phyloP scores from a whole-genome alignment of 2,797 vertebrate genomes.

The Halcyon leucocephala region DNA sequence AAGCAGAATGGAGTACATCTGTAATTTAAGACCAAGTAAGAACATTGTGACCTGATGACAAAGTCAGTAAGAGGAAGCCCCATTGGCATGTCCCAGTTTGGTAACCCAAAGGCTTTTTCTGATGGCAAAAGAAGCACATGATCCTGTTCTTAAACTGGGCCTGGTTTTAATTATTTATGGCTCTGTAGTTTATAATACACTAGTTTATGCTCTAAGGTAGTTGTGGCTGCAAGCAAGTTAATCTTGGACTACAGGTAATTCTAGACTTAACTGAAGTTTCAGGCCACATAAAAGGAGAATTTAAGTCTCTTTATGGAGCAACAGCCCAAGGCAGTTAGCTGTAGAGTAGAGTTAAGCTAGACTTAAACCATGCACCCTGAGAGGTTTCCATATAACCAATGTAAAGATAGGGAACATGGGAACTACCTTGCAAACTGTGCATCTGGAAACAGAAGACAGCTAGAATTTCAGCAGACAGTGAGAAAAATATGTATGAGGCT shows the following conservation, averaged over 20 bases:
- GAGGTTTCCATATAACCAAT: not conserved
- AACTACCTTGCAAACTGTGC: not conserved
- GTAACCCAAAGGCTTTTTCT: not conserved
- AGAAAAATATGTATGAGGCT: not conserved
- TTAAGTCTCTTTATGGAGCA: conserved; percentile 10
- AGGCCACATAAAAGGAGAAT: conserved; percentile 11
- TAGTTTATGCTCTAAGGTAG: not conserved
- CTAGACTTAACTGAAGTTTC: not conserved
- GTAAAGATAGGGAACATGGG: not conserved
- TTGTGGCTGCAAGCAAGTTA: not conserved
- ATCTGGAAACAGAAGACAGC: not conserved
- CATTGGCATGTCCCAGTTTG: not conserved
- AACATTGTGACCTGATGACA: conserved; percentile 30
- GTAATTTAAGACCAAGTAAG: conserved; percentile 21
- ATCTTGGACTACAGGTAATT: conserved; percentile 26
- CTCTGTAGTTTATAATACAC: not conserved
- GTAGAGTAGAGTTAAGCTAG: not conserved
- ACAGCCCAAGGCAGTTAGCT: not conserved
- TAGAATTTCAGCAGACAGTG: not conserved
- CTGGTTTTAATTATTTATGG: not conserved
- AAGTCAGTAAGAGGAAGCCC: conserved; percentile 12
- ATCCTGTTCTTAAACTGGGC: not conserved
- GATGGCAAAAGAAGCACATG: not conserved
- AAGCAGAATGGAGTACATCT: not conserved
- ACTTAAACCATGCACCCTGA: not conserved